phyloP scores from a whole-genome alignment of 1,140 invertebrate genomes.

The Cherax destructor region DNA sequence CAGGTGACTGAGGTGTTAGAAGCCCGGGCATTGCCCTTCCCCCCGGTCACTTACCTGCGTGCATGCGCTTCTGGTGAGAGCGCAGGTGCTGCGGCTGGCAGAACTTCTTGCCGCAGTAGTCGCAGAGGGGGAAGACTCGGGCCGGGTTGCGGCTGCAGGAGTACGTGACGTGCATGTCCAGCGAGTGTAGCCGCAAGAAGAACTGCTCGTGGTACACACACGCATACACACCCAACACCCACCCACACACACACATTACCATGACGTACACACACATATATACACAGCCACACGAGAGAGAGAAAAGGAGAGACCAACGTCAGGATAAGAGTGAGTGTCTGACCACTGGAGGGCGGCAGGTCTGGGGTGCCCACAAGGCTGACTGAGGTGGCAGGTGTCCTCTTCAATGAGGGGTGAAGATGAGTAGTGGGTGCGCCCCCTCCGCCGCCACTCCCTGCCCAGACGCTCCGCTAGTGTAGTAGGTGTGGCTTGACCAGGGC shows the following conservation, averaged over 20 bases:
- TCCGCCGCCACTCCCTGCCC: slow-evolving; percentile 35
- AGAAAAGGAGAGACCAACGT: slow-evolving; percentile 64
- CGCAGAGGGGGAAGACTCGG: slow-evolving; percentile 83
- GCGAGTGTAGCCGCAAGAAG: slow-evolving; percentile 85
- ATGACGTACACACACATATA: background rate
- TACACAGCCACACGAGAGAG: slow-evolving; percentile 17
- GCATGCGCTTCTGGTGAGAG: slow-evolving; percentile 90
- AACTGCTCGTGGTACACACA: slow-evolving; percentile 77
- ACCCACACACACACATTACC: background rate
- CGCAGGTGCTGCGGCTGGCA: slow-evolving; percentile 92
- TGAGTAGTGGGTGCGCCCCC: background rate
- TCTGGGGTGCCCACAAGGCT: background rate
- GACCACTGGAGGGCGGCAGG: background rate
- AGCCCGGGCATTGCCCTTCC: background rate
- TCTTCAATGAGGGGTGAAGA: background rate
- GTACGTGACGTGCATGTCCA: slow-evolving; percentile 87
- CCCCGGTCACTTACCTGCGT: slow-evolving; percentile 79
- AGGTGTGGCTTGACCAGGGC: background rate
- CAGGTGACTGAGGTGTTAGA: slow-evolving; percentile 15
- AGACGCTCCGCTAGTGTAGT: slow-evolving; percentile 61
- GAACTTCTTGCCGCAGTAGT: slow-evolving; percentile 87
- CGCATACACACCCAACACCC: slow-evolving; percentile 2
- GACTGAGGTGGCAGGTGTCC: background rate
- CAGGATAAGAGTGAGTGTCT: slow-evolving; percentile 50
- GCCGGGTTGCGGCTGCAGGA: slow-evolving; percentile 86